Percentiles rank a stretch among this genome's conserved stretches.
These are phyloP conservation scores for Caenorhabditis virilis DNA, from an alignment of 2,888 invertebrate genomes.

Conservation along the genomic window DNA sequence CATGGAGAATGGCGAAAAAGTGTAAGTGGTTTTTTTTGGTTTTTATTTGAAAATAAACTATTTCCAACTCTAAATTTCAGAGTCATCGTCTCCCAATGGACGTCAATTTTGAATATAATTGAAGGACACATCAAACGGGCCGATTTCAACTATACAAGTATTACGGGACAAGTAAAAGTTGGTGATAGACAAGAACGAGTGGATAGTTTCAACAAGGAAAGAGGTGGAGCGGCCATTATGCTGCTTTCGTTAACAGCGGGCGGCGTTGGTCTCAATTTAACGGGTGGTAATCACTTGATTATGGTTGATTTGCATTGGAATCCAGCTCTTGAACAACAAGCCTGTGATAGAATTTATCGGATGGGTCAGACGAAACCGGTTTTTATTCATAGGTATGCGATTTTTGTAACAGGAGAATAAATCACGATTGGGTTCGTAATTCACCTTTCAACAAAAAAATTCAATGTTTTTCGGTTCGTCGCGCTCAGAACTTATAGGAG, in stretches of 20 bases:
- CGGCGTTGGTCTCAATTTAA: constrained; percentile 89
- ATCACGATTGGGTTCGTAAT: too few species aligned
- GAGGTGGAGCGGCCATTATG: constrained; percentile 74
- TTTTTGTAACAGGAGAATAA: not conserved
- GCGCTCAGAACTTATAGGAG: too few species aligned
- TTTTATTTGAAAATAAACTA: constrained; percentile 4
- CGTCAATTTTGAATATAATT: constrained; percentile 80
- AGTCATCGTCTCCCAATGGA: constrained; percentile 90
- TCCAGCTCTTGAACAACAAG: constrained; percentile 91
- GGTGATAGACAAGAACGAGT: constrained; percentile 71
- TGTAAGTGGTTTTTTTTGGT: constrained; percentile 17
- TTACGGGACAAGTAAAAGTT: constrained; percentile 79
- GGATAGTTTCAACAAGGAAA: constrained; percentile 77
- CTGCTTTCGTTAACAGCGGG: constrained; percentile 89
- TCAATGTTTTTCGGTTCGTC: too few species aligned
- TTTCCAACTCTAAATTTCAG: constrained; percentile 56
- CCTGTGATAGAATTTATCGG: constrained; percentile 88
- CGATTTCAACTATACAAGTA: constrained; percentile 72
- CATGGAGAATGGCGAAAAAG: constrained; percentile 37
- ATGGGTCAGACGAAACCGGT: constrained; percentile 85
- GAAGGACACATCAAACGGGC: constrained; percentile 74
- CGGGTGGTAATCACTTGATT: constrained; percentile 88
- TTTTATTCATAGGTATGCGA: constrained; percentile 80
- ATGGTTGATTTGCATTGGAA: constrained; percentile 92
- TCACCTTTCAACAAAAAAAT: too few species aligned